phyloP scores from a whole-genome alignment of 2,888 invertebrate species.

The Sarcophaga rosellei region DNA sequence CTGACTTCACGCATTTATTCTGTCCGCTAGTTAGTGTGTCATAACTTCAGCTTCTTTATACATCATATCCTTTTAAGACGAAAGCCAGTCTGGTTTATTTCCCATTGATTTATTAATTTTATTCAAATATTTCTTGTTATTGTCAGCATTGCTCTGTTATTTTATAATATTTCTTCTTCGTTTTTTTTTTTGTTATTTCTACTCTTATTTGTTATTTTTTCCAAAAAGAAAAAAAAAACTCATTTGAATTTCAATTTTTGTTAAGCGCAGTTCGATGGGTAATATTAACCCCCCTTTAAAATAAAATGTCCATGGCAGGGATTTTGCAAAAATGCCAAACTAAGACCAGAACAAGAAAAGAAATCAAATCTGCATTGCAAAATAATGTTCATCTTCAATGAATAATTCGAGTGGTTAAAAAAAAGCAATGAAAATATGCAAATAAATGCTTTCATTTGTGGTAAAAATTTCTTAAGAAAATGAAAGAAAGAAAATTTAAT shows the following conservation, averaged over 20 bases:
- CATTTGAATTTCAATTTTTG: slow-evolving; percentile 52
- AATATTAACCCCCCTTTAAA: background rate
- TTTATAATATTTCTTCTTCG: background rate
- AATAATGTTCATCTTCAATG: background rate
- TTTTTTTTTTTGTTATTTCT: background rate
- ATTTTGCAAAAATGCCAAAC: slow-evolving; percentile 11
- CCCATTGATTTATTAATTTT: slow-evolving; percentile 30
- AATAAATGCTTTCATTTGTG: background rate
- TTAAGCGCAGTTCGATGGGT: slow-evolving; percentile 23
- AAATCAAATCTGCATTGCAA: slow-evolving; percentile 23
- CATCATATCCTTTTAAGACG: too few relatives aligned
- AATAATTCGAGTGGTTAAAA: background rate
- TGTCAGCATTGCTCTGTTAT: too few relatives aligned
- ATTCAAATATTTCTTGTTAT: slow-evolving; percentile 8
- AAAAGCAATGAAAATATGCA: background rate
- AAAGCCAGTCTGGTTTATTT: background rate
- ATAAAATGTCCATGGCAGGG: background rate
- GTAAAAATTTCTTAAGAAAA: too few relatives aligned
- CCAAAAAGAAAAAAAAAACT: background rate
- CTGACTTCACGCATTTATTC: too few relatives aligned
- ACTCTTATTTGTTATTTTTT: too few relatives aligned
- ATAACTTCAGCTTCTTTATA: too few relatives aligned
- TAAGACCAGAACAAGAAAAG: background rate
- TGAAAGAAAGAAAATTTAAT: too few relatives aligned
- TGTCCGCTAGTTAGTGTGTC: too few relatives aligned